Evolutionary conservation across 2,888 invertebrate species (phyloP).

Genomic region (Clostera curtula): DNA sequence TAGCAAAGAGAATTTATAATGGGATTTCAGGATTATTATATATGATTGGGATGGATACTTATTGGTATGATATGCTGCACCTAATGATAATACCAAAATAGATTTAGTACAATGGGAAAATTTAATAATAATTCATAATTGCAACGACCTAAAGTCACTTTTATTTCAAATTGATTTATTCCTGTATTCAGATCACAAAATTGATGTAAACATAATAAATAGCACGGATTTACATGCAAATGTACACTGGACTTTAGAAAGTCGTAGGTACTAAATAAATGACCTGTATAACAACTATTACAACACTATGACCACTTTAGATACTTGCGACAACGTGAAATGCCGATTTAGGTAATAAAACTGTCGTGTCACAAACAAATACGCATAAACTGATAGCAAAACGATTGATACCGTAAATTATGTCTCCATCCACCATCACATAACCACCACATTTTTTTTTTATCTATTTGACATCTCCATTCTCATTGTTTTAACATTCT

Average conservation of each 20-base stretch:
- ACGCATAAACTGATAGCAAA: constrained; percentile 26
- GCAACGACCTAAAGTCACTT: no score
- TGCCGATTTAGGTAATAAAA: constrained; percentile 9
- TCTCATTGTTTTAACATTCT: no score
- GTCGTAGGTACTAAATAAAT: constrained; percentile 26
- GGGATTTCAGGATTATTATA: no score
- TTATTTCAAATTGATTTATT: no score
- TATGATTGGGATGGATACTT: constrained; percentile 24
- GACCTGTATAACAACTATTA: constrained; percentile 18
- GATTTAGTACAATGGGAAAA: constrained; percentile 15
- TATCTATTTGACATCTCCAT: no score
- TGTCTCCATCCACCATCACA: constrained; percentile 26
- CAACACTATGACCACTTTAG: constrained; percentile 7
- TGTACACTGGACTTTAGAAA: constrained; percentile 28
- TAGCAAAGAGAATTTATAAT: no score
- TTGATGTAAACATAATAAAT: constrained; percentile 1
- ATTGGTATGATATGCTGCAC: constrained; percentile 20
- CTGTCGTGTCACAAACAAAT: constrained; percentile 7
- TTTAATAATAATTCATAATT: no score
- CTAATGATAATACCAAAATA: constrained; percentile 24
- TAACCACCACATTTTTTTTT: constrained; percentile 24
- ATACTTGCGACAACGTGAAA: constrained; percentile 11
- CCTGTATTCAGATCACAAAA: constrained; percentile 1
- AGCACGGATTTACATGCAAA: constrained; percentile 12
- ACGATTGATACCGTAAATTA: constrained; percentile 22